phyloP scores from a whole-genome alignment of 2,113 vertebrate species.

The Clupea harengus region DNA sequence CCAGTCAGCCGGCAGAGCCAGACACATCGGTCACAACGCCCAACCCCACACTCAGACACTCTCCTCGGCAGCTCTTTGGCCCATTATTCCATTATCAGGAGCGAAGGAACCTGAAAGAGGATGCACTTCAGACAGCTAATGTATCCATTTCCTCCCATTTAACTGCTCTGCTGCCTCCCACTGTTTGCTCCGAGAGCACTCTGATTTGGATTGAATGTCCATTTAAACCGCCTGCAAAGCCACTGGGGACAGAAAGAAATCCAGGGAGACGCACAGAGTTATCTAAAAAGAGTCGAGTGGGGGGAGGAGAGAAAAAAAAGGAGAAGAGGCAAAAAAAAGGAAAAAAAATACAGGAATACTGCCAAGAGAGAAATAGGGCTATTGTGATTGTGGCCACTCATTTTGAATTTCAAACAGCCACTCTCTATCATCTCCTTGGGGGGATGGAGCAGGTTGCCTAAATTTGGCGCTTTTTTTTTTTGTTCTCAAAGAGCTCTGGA shows the following conservation, averaged over 20 bases:
- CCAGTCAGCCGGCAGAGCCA: neutral
- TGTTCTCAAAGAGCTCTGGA: neutral
- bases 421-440: neutral
- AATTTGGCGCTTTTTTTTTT: slow-evolving; percentile 13
- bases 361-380: neutral
- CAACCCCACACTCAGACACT: slow-evolving; percentile 6
- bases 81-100: slow-evolving; percentile 73
- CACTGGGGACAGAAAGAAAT: slow-evolving; percentile 41
- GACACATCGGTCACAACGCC: neutral
- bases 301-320: slow-evolving; percentile 28
- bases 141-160: slow-evolving; percentile 75
- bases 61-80: slow-evolving; percentile 59
- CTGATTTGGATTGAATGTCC: slow-evolving; percentile 77
- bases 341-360: neutral
- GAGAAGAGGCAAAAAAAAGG: slow-evolving; percentile 36
- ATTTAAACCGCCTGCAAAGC: slow-evolving; percentile 68
- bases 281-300: slow-evolving; percentile 1
- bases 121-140: slow-evolving; percentile 70
- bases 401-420: slow-evolving; percentile 4
- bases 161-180: slow-evolving; percentile 56
- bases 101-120: slow-evolving; percentile 55
- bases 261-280: neutral
- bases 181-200: slow-evolving; percentile 67
- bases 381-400: slow-evolving; percentile 6
- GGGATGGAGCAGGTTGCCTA: neutral